Base-by-base conservation (phyloP, 2,797 vertebrate genomes). In the Urocyon cinereoargenteus region DNA sequence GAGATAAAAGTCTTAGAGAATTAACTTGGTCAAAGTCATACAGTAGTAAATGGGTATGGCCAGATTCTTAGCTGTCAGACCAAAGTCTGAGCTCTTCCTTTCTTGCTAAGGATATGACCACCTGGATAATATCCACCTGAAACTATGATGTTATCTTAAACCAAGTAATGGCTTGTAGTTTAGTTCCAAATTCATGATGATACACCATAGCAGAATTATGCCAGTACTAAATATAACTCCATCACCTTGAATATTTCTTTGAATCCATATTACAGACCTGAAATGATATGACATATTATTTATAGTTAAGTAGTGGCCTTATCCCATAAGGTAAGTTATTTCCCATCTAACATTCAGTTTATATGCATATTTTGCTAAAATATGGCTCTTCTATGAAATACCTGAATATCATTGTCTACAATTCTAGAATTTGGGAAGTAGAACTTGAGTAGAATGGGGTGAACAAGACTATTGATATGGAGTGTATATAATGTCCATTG, bases 241-340 rank as follows among this genome's bases (percentile, higher is more conserved):
- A n/a, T 59, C 36, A 73, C 85, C 55, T 97, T 91, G 70, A 93
- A 91, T 31, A 59, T 11, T 21, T 79, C 18, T 96, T 89, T 81
- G 1, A 72, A 7, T 85, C 34, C 3, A 6, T 82, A 3, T 86
- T 62, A 81, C 3, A 59, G 7, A 73, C 78, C 6, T 68, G 15
- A 94, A 49, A 79, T 79, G 36, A 92, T 5, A 6, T 73, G 75
- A 45, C 34, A 77, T 14, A 40, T 62, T 82, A 31, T 72, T 57
- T 90, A 78, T 1, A 28, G 11, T 57, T 57, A 90, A 94, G 6
- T 49, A 26, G 14, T 93, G 18, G 2, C 68, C 72, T 78, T 61
- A 84, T 21, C 24, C 14, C 68, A 21, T 75, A 84, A 31, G 45
- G 61, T 89, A 86, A 81, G 53, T 55, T 86, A 75, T 57, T 61